Evolutionary conservation across 1,140 invertebrate species (phyloP).

Genomic region (Lordiphosa collinella): DNA sequence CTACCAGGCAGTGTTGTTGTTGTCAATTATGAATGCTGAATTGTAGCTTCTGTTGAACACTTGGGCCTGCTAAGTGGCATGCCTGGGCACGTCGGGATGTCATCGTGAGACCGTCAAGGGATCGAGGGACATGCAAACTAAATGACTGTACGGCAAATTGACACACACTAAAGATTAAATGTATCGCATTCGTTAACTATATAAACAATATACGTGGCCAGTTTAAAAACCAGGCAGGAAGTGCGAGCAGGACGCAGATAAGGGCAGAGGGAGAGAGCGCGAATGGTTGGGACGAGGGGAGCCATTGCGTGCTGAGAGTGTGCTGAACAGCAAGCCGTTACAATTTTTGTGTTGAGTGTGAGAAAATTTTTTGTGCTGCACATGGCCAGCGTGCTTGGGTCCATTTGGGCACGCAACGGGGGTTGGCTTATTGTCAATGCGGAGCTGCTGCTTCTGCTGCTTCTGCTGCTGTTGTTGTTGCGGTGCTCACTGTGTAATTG

Average conservation of each 20-base stretch:
- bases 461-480: constrained; percentile 22
- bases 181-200: constrained; percentile 78
- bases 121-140: constrained; percentile 70
- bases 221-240: constrained; percentile 52
- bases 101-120: constrained; percentile 54
- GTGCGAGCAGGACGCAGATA: constrained; percentile 28
- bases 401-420: constrained; percentile 53
- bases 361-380: constrained; percentile 70
- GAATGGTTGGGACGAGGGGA: constrained; percentile 1
- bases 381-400: constrained; percentile 47
- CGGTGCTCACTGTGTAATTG: constrained; percentile 52
- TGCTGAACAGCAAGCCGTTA: constrained; percentile 68
- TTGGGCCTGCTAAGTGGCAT: constrained; percentile 73
- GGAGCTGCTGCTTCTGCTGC: constrained; percentile 13
- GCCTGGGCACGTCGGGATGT: constrained; percentile 63
- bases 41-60: constrained; percentile 77
- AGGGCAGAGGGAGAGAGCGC: not conserved
- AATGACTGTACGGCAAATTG: constrained; percentile 78
- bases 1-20: constrained; percentile 13
- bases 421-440: constrained; percentile 66
- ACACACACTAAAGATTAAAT: constrained; percentile 78
- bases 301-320: constrained; percentile 65
- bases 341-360: constrained; percentile 65
- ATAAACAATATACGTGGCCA: constrained; percentile 74
- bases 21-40: constrained; percentile 77